Percentiles rank a stretch among this genome's conserved stretches.
Evolutionary conservation across 2,113 vertebrate genomes (phyloP).

Genomic region (Catagonus wagneri): DNA sequence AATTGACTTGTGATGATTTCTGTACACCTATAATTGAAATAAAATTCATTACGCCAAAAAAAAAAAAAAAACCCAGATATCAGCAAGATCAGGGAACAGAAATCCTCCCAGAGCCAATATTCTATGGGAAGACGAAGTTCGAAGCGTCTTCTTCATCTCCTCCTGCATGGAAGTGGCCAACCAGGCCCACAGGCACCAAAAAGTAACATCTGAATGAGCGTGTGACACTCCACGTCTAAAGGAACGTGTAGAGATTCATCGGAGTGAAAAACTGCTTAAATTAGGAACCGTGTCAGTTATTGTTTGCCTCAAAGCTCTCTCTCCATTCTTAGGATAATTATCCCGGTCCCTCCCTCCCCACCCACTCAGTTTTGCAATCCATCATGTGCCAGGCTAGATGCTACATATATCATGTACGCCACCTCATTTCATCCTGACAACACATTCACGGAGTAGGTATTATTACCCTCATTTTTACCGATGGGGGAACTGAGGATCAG

Average conservation of each 20-base stretch:
- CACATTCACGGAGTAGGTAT: neutral
- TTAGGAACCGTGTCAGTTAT: neutral
- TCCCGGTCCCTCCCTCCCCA: neutral
- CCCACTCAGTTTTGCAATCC: neutral
- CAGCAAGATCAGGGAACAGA: neutral
- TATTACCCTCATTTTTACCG: neutral
- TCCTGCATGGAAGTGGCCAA: neutral
- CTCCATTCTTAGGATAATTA: neutral
- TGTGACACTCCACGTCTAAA: neutral
- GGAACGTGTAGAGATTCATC: neutral
- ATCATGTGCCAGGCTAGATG: neutral
- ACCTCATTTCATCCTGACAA: neutral
- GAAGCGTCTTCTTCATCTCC: neutral
- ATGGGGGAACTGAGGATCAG: neutral
- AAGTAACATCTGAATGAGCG: neutral
- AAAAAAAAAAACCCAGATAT: too few species aligned
- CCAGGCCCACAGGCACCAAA: neutral
- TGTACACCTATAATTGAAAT: too few species aligned
- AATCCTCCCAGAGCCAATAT: neutral
- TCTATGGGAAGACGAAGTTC: neutral
- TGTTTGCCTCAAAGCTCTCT: neutral
- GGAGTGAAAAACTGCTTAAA: neutral
- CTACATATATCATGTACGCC: neutral
- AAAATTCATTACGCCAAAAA: too few species aligned
- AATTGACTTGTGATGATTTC: too few species aligned